A percentile compares a stretch with the other conserved stretches of the same genome.
Evolutionary conservation across 1,140 invertebrate species (phyloP).

Genomic region (Heterodera carotae): DNA sequence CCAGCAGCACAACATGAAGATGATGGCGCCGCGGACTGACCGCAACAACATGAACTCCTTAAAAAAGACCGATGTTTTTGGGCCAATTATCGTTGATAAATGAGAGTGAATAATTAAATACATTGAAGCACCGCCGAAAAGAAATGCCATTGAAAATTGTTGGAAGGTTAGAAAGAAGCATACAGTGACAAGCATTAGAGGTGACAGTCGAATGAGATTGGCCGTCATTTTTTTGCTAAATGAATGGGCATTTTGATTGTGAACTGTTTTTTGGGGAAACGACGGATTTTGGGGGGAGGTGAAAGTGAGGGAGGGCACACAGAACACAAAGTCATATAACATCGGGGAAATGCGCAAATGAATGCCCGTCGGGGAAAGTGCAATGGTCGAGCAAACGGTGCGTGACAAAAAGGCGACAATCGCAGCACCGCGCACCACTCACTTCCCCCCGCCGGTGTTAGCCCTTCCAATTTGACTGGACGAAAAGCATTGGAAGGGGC

Average conservation of each 20-base stretch:
- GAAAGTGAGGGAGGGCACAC: background rate
- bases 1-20: background rate
- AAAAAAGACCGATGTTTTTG: too few relatives aligned
- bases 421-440: background rate
- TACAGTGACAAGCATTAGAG: background rate
- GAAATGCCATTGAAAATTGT: background rate
- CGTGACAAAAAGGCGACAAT: conserved; percentile 14
- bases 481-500: background rate
- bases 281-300: background rate
- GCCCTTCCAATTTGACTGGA: background rate
- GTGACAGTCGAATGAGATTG: background rate
- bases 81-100: background rate
- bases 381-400: background rate
- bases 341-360: background rate
- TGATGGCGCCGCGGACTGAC: background rate
- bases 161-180: background rate
- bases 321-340: background rate
- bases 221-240: background rate
- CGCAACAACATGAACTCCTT: background rate
- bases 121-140: background rate
- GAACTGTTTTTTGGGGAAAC: background rate
- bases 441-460: background rate
- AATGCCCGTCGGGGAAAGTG: background rate
- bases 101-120: background rate
- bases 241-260: background rate